phyloP scores from a whole-genome alignment of 1,140 invertebrate genomes.

The Periplaneta americana region DNA sequence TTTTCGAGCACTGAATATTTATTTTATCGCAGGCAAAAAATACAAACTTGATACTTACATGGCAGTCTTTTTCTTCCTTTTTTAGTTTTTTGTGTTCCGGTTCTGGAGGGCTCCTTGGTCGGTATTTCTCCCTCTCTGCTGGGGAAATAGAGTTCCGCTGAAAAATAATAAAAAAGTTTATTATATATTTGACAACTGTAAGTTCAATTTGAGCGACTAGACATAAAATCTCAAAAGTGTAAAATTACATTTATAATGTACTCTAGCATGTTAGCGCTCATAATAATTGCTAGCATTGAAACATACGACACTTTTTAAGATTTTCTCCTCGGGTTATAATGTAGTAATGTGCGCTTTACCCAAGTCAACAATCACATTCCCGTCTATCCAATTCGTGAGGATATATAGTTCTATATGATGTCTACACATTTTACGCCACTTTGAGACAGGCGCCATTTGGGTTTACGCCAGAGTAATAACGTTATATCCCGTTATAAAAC shows the following conservation, averaged over 20 bases:
- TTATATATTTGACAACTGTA: background rate
- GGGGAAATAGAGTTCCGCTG: slow-evolving; percentile 89
- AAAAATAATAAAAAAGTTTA: slow-evolving; percentile 37
- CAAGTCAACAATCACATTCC: background rate
- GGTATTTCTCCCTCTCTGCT: slow-evolving; percentile 83
- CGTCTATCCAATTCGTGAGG: background rate
- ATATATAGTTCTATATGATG: background rate
- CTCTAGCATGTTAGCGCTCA: background rate
- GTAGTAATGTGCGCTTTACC: background rate
- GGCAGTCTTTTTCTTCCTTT: slow-evolving; percentile 80
- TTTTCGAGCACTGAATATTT: too few relatives aligned
- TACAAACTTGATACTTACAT: slow-evolving; percentile 63
- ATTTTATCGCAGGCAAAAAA: too few relatives aligned
- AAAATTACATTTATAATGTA: background rate
- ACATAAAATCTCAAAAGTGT: background rate
- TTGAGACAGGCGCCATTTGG: background rate
- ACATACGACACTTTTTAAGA: too few relatives aligned
- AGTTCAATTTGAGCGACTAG: too few relatives aligned
- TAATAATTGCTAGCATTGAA: background rate
- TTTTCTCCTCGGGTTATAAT: background rate
- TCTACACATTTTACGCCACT: background rate
- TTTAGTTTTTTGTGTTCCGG: slow-evolving; percentile 65
- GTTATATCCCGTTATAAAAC: background rate
- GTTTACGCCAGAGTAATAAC: background rate
- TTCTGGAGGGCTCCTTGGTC: slow-evolving; percentile 62